Evolutionary conservation across 2,113 vertebrate species (phyloP), one percentile per base, ranked within the genome.

Genomic region (Ranitomeya imitator): DNA sequence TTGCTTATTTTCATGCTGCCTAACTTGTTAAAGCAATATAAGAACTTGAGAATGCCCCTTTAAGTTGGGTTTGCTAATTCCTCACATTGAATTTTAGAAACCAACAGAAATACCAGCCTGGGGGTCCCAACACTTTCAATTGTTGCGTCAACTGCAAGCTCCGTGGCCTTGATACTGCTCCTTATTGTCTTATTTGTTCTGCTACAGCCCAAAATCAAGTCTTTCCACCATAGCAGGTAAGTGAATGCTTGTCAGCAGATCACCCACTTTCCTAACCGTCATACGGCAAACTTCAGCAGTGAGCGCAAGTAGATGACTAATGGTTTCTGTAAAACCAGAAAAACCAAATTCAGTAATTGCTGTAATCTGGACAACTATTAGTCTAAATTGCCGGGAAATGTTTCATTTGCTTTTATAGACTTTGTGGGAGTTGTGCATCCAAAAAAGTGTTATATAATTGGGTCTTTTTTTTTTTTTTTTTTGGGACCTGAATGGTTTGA

Each of bases 191-290:
- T 99, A 85, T 99, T 99, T 91, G 98, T 99, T 87, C 93, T 99
- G 89, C 95, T 99, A 90, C 98, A 99, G 93, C 99, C 98, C 73
- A 99, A 98, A 92, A 96, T 99, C 91, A 99, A 99, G 95, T 99
- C 98, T 0, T 98, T 99, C 93, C 98, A 99, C 91, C 98, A 99
- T 18, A 98, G 93, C 96, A 97, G 98, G 98, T 98, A 78, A 94
- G 96, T 63, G 10, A 18, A 2, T 19, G 10, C 19, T 8, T 2
- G 5, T 31, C 37, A 45, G 37, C 37, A 45, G 37, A 45, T 45
- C 37, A 45, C 37, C 37, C 37, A 45, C 37, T 45, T 45, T 45
- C 37, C 37, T 45, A 45, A 45, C 37, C 3, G 37, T 45, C 37
- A 45, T 45, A 45, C 5, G 37, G 16, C 23, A 13, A 11, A 57